These are phyloP conservation scores for Amblyjoppa proteus DNA, from an alignment of 2,888 invertebrate species.

Conservation along the genomic window DNA sequence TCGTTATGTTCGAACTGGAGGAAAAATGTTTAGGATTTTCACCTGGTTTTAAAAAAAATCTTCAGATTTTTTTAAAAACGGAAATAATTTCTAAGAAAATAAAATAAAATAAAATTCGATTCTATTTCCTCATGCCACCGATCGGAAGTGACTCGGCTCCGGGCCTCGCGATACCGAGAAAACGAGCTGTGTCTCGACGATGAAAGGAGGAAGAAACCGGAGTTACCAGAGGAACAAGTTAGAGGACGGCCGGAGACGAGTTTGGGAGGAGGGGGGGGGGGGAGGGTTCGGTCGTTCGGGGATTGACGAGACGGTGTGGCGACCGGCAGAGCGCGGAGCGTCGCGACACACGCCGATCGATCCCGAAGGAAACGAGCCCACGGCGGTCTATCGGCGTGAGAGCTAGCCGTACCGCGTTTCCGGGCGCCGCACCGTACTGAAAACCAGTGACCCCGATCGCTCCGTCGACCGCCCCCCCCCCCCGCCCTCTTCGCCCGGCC, in stretches of 20 bases:
- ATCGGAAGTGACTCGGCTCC: conserved; percentile 27
- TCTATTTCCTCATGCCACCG: conserved; percentile 10
- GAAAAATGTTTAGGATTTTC: neutral
- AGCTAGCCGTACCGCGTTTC: conserved; percentile 56
- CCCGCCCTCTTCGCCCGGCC: neutral
- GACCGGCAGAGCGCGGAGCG: conserved; percentile 47
- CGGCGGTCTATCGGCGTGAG: conserved; percentile 46
- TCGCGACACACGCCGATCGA: conserved; percentile 65
- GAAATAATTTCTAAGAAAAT: neutral
- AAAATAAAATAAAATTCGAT: neutral
- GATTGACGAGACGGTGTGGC: conserved; percentile 64
- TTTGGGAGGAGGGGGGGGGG: neutral
- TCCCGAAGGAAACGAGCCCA: conserved; percentile 65
- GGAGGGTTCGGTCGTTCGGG: conserved; percentile 26
- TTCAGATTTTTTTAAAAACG: neutral
- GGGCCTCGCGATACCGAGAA: conserved; percentile 28
- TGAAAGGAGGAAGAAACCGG: neutral
- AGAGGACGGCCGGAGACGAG: conserved; percentile 25
- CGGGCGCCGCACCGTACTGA: conserved; percentile 61
- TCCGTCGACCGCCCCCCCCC: conserved; percentile 24
- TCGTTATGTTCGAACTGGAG: neutral
- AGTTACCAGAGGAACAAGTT: conserved; percentile 6
- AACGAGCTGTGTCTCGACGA: neutral
- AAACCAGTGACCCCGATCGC: conserved; percentile 78
- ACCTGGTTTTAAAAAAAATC: neutral